A percentile compares a stretch with the other conserved stretches of the same genome.
Evolutionary conservation across 2,797 vertebrate genomes (phyloP).

Genomic region (Myotis pilosus): DNA sequence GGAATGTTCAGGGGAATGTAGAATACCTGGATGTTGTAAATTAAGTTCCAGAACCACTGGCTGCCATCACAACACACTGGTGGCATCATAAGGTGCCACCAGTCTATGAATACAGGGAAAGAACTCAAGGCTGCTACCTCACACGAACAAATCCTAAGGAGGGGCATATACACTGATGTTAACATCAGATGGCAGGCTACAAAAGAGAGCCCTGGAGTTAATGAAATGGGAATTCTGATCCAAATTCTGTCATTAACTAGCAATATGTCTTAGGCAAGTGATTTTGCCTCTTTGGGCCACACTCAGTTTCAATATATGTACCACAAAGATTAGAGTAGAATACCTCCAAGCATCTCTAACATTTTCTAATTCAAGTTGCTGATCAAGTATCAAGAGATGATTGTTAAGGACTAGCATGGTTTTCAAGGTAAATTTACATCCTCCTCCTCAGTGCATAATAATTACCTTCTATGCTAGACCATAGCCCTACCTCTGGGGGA

Average conservation of each 20-base stretch:
- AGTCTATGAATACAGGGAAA: background rate
- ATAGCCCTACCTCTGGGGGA: background rate
- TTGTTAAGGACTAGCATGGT: background rate
- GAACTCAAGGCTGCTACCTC: background rate
- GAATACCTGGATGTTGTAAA: background rate
- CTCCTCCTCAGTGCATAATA: background rate
- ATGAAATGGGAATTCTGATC: background rate
- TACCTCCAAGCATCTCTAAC: background rate
- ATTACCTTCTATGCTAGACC: background rate
- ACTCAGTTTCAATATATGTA: background rate
- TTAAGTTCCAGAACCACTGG: background rate
- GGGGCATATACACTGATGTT: background rate
- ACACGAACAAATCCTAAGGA: background rate
- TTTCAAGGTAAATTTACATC: background rate
- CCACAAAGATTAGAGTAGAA: background rate
- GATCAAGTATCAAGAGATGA: constrained; percentile 13
- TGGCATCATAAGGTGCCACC: background rate
- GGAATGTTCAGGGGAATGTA: constrained; percentile 18
- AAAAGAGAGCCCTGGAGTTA: background rate
- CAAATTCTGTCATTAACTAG: background rate
- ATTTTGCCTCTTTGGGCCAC: background rate
- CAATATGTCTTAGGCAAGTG: background rate
- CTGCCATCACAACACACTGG: background rate
- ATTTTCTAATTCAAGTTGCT: background rate
- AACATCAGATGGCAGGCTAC: background rate